Base-by-base conservation (phyloP, 2,113 vertebrate species). In the Nyctibius bracteatus region DNA sequence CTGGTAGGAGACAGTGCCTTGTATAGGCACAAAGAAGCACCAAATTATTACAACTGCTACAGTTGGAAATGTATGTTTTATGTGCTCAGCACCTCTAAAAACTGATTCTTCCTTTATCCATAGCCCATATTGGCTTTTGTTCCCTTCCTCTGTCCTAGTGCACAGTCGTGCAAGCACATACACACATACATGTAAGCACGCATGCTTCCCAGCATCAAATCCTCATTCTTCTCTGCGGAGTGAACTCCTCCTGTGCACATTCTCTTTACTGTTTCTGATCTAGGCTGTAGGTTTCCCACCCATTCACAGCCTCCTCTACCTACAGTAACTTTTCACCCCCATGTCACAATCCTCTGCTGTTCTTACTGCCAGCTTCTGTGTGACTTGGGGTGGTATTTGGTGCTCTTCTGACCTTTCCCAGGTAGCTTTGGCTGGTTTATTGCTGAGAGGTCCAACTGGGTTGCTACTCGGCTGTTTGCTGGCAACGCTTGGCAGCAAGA, bases 171-270 rank as follows among this genome's bases (percentile, higher is more conserved):
- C 23, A 10, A 4, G 2, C 9, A 6, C 15, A 18, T 3, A 14
- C 11, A 14, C 19, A 17, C 24, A 10, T 9, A 9, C 5, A 19
- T 3, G 2, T 4, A 0, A 3, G 4, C 1, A 3, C n/a, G 16
- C 6, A 4, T 30, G 30, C 3, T n/a, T 67, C 11, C n/a, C 23
- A 70, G 19, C 15, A 58, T 12, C 65, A 87, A 35, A 62, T 51
- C 23, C 20, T 78, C 18, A 28, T 35, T 52, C 55, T 86, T 10
- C 35, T 83, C 46, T 81, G 28, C 43, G 59, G 46, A 62, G 14
- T 37, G 7, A 57, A 24, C 30, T 33, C 12, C 12, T 94, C 31
- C 43, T 30, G 9, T 63, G 23, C 21, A 23, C 19, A 30, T 55
- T 81, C 16, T 75, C 21, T 44, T 22, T 70, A 12, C 10, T 70